phyloP scores from a whole-genome alignment of 2,113 vertebrate genomes.

The Equus przewalskii region DNA sequence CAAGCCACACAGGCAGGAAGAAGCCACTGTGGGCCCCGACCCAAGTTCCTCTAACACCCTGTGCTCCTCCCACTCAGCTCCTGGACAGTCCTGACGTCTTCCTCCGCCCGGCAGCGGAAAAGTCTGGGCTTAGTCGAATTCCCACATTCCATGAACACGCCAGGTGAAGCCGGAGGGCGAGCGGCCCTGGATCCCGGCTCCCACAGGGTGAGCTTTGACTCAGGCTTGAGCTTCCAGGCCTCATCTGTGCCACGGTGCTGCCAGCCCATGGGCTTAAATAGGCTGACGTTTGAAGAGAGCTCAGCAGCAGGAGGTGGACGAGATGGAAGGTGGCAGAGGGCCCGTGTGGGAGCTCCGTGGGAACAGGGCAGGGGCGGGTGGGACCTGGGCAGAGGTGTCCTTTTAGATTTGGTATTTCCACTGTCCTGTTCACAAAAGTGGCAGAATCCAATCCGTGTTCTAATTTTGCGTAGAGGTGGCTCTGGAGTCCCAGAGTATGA shows the following conservation, averaged over 20 bases:
- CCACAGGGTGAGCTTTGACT: rapidly evolving
- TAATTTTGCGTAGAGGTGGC: too few relatives aligned
- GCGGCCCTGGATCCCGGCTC: rapidly evolving
- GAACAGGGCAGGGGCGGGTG: rapidly evolving
- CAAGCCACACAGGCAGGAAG: not conserved
- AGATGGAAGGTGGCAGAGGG: too few relatives aligned
- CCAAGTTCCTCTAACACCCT: rapidly evolving
- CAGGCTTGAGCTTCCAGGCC: rapidly evolving
- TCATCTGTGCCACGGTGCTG: rapidly evolving
- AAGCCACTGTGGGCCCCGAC: not conserved
- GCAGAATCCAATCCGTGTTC: not conserved
- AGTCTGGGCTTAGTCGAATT: not conserved
- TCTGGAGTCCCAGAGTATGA: rapidly evolving
- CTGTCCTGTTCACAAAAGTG: rapidly evolving
- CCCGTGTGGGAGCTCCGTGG: rapidly evolving
- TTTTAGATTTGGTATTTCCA: not conserved
- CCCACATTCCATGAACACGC: rapidly evolving
- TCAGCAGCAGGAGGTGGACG: not conserved
- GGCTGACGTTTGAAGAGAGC: rapidly evolving
- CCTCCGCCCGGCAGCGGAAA: not conserved
- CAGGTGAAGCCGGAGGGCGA: not conserved
- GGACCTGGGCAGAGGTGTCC: not conserved
- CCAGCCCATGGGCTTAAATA: rapidly evolving
- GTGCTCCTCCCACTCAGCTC: rapidly evolving
- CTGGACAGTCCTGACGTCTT: rapidly evolving